Evolutionary conservation across 1,140 invertebrate genomes (phyloP), one percentile per base, ranked within the genome.

Genomic region (Drosophila mojavensis): DNA sequence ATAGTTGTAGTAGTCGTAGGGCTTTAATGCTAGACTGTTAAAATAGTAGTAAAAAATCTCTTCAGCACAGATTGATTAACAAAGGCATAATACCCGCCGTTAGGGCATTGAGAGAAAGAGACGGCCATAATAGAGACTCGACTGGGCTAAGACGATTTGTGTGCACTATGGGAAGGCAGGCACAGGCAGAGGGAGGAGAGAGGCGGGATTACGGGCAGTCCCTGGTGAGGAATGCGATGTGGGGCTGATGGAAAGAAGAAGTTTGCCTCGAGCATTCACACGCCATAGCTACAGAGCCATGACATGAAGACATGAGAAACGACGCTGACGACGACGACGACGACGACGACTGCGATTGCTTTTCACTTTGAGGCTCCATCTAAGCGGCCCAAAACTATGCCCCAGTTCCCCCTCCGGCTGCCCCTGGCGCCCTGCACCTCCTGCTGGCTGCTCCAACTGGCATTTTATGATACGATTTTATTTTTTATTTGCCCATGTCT

Each of bases 401-500:
- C 63, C 47, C 58, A 60, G 60, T 1, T 28, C 20, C 36, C 73
- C 53, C 45, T 47, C 63, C 47, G 39, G 30, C 39, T 48, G 26
- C 45, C 36, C 20, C 4, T 10, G 3, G 0, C 43, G 33, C 26
- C 36, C 50, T 24, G 13, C 63, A 24, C 64, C 61, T 53, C 39
- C 28, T 39, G 24, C 58, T 45, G 48, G 13, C 69, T 59, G 50
- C 78, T 26, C 30, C 53, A 62, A 72, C 76, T 80, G 67, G 39
- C 73, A 58, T 79, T 84, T 84, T 84, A 84, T 85, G 81, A 84
- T 84, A 74, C 81, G 81, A 85, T 85, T 84, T 84, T 84, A 86
- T 85, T 85, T 85, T 85, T 85, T 85, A 85, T 85, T 85, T 85
- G 79, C 77, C 67, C 81, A 60, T 75, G 76, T 60, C 68, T 54